These are phyloP conservation scores for Aramus guarauna DNA, from an alignment of 2,113 vertebrate genomes.

Conservation along the genomic window DNA sequence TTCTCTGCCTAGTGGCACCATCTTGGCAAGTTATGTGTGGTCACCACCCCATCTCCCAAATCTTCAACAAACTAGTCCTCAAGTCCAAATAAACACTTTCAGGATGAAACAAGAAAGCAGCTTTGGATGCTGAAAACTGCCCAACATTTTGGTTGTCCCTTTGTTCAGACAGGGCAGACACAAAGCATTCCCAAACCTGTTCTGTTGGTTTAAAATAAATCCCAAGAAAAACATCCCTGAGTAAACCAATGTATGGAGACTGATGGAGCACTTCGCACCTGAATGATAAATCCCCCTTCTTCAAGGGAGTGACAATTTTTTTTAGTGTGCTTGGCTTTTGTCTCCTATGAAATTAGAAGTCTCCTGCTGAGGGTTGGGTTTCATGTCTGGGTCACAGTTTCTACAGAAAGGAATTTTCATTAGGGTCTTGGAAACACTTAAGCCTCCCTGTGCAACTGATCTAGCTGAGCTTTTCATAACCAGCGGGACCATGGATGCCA, in stretches of 20 bases:
- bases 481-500: slow-evolving; percentile 35
- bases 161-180: background rate
- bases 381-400: slow-evolving; percentile 51
- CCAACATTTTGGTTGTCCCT: background rate
- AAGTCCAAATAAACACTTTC: background rate
- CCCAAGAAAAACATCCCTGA: background rate
- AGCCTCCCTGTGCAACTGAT: slow-evolving; percentile 45
- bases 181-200: background rate
- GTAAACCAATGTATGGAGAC: background rate
- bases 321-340: slow-evolving; percentile 10
- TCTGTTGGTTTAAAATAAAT: slow-evolving; percentile 27
- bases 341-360: slow-evolving; percentile 40
- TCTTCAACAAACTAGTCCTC: background rate
- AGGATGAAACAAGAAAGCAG: background rate
- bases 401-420: slow-evolving; percentile 65
- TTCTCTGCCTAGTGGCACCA: background rate
- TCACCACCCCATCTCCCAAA: background rate
- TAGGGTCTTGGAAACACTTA: slow-evolving; percentile 59
- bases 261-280: slow-evolving; percentile 14
- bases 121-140: background rate
- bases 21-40: background rate
- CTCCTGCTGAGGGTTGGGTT: slow-evolving; percentile 31
- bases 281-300: background rate
- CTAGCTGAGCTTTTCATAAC: slow-evolving; percentile 46
- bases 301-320: background rate